phyloP scores from a whole-genome alignment of 2,888 invertebrate species.

The Torymus auratus region DNA sequence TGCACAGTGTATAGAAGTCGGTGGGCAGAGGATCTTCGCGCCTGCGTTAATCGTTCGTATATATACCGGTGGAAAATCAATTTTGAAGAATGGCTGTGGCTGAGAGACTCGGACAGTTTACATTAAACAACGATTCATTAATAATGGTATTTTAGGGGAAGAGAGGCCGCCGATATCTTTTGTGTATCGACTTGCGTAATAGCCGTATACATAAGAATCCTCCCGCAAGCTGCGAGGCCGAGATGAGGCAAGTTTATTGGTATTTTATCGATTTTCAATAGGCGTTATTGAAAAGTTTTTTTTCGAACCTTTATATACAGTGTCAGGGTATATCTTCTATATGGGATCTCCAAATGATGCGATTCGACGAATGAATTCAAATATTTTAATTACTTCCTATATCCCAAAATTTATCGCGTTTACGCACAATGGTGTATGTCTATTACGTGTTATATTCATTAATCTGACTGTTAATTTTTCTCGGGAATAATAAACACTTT shows the following conservation, averaged over 20 bases:
- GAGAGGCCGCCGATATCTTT: background rate
- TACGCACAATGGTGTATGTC: too few species aligned
- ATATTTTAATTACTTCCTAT: too few species aligned
- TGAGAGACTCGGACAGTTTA: constrained; percentile 45
- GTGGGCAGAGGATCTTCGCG: constrained; percentile 41
- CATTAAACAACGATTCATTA: constrained; percentile 58
- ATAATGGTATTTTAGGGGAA: constrained; percentile 33
- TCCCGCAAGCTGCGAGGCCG: background rate
- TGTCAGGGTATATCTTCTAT: too few species aligned
- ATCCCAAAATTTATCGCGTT: too few species aligned
- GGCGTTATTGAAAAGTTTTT: background rate
- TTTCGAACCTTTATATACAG: background rate
- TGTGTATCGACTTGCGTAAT: constrained; percentile 24
- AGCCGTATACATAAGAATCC: background rate
- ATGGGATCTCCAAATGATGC: too few species aligned
- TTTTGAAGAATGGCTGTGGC: constrained; percentile 43
- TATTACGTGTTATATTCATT: too few species aligned
- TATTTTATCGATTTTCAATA: constrained; percentile 40
- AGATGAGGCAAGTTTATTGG: constrained; percentile 42
- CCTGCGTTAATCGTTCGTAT: constrained; percentile 50
- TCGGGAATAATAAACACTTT: too few species aligned
- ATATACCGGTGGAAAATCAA: constrained; percentile 51
- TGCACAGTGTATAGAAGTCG: background rate
- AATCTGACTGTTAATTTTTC: too few species aligned
- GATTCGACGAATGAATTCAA: too few species aligned